A percentile compares a stretch with the other conserved stretches of the same genome.
Evolutionary conservation across 2,888 invertebrate genomes (phyloP).

Genomic region (Globia sparganii): DNA sequence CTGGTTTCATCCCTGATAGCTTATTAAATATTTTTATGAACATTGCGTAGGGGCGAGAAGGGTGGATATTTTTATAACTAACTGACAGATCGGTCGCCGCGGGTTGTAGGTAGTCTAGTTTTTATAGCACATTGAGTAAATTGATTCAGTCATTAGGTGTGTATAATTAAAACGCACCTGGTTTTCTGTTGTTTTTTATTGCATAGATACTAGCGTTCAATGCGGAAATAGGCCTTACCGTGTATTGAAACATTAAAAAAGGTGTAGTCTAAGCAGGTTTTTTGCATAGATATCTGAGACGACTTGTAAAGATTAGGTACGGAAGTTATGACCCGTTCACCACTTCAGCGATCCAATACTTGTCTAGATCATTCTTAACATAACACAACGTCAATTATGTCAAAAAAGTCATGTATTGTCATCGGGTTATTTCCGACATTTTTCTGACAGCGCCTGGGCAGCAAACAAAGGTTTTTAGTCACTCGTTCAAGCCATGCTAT

Average conservation of each 20-base stretch:
- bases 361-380: not conserved
- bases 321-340: slow-evolving; percentile 29
- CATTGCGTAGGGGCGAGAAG: too few relatives aligned
- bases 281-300: slow-evolving; percentile 46
- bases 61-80: too few relatives aligned
- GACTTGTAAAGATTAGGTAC: slow-evolving; percentile 29
- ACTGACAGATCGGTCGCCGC: too few relatives aligned
- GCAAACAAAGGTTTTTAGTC: not conserved
- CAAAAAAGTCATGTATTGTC: slow-evolving; percentile 32
- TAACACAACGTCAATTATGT: slow-evolving; percentile 28
- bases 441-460: slow-evolving; percentile 1
- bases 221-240: slow-evolving; percentile 45
- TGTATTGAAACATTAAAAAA: slow-evolving; percentile 36
- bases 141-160: not conserved
- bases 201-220: slow-evolving; percentile 1
- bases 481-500: not conserved
- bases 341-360: not conserved
- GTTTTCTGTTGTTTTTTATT: slow-evolving; percentile 32
- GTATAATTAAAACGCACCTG: not conserved
- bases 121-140: not conserved
- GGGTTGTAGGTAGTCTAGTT: too few relatives aligned
- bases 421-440: slow-evolving; percentile 25
- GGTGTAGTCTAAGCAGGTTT: slow-evolving; percentile 12
- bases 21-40: too few relatives aligned
- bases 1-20: too few relatives aligned